Conservation (phyloP, 2,888 invertebrate genomes). For the Cremastinae sp. region DNA sequence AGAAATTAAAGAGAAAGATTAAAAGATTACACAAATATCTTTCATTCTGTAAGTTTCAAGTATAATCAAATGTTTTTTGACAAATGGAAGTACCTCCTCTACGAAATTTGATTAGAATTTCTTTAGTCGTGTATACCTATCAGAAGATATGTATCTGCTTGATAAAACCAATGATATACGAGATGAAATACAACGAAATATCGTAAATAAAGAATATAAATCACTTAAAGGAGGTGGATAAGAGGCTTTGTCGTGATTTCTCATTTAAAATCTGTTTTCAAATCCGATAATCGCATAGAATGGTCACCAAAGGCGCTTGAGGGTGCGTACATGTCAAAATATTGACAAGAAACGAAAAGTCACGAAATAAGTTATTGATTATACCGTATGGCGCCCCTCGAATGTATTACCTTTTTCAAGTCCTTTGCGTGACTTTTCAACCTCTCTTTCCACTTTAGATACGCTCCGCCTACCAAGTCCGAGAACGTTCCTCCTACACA, state of each 20-base stretch:
- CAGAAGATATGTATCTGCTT: slow-evolving; percentile 16
- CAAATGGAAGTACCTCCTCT: too few relatives aligned
- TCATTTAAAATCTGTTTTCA: slow-evolving; percentile 24
- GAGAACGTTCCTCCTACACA: slow-evolving; percentile 17
- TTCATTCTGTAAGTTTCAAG: too few relatives aligned
- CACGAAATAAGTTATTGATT: slow-evolving; percentile 34
- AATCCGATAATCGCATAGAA: slow-evolving; percentile 43
- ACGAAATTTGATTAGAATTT: not conserved
- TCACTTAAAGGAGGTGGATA: slow-evolving; percentile 10
- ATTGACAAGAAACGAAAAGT: slow-evolving; percentile 48
- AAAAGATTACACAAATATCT: too few relatives aligned
- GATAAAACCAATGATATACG: slow-evolving; percentile 23
- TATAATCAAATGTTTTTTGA: not conserved
- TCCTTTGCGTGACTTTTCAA: slow-evolving; percentile 40
- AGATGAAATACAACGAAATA: slow-evolving; percentile 14
- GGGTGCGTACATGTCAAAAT: slow-evolving; percentile 54
- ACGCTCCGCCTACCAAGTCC: slow-evolving; percentile 54
- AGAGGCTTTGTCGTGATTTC: slow-evolving; percentile 23
- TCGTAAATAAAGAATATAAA: slow-evolving; percentile 23
- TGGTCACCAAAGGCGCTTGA: slow-evolving; percentile 19
- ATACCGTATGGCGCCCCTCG: slow-evolving; percentile 34
- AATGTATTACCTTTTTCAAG: slow-evolving; percentile 47
- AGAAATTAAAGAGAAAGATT: too few relatives aligned
- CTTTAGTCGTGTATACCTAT: slow-evolving; percentile 6
- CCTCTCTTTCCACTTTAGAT: slow-evolving; percentile 49